These are phyloP conservation scores for Agapornis roseicollis DNA, from an alignment of 2,113 vertebrate genomes.

Conservation along the genomic window DNA sequence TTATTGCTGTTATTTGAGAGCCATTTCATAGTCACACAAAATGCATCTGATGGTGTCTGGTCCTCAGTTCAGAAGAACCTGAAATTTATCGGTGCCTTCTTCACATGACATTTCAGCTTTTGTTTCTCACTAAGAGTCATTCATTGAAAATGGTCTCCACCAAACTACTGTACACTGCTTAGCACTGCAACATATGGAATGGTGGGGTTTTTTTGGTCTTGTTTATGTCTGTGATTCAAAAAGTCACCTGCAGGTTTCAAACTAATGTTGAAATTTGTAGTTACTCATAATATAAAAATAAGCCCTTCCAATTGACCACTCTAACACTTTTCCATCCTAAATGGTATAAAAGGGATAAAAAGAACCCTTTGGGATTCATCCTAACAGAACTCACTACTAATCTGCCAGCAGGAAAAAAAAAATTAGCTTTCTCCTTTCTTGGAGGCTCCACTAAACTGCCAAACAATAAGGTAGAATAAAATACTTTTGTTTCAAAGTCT, in stretches of 20 bases:
- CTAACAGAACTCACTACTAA: background rate
- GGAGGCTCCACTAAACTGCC: background rate
- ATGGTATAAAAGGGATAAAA: background rate
- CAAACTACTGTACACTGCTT: background rate
- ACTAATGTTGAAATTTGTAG: background rate
- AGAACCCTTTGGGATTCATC: background rate
- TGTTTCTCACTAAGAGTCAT: background rate
- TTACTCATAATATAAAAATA: background rate
- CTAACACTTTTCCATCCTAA: background rate
- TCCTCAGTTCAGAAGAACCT: background rate
- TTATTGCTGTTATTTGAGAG: background rate
- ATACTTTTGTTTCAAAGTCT: background rate
- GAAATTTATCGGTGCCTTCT: background rate
- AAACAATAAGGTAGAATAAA: background rate
- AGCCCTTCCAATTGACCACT: background rate
- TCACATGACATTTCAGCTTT: background rate
- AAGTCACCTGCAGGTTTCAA: background rate
- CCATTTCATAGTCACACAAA: background rate
- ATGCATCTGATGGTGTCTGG: background rate
- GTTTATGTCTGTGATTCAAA: background rate
- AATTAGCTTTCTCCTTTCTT: background rate
- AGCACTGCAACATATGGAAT: background rate
- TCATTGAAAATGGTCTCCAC: background rate
- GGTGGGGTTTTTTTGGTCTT: background rate
- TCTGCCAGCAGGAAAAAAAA: background rate